These are phyloP conservation scores for Rhynchonycteris naso DNA, from an alignment of 2,797 vertebrate genomes.

Conservation along the genomic window DNA sequence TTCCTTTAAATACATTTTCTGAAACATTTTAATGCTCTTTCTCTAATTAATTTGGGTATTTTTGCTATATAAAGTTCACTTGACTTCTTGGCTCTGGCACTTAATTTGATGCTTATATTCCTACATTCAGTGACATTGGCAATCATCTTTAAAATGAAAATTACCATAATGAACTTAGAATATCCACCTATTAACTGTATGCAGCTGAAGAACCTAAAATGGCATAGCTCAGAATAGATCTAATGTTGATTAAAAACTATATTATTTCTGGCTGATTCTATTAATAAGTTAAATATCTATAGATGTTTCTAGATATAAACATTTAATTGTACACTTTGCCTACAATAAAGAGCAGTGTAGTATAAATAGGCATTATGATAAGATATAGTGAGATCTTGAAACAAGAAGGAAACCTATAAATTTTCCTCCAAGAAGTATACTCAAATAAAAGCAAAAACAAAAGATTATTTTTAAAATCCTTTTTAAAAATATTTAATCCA, in stretches of 20 bases:
- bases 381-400: not conserved
- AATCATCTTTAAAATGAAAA: conserved; percentile 7
- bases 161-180: conserved; percentile 12
- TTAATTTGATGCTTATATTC: conserved; percentile 34
- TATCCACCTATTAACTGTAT: not conserved
- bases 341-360: not conserved
- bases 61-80: conserved; percentile 3
- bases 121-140: not conserved
- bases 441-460: conserved; percentile 28
- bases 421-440: not conserved
- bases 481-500: not conserved
- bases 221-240: not conserved
- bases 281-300: not conserved
- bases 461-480: not conserved
- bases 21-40: conserved; percentile 43
- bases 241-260: not conserved
- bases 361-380: not conserved
- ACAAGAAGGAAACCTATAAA: not conserved
- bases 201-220: not conserved
- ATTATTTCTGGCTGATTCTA: not conserved
- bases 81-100: conserved; percentile 33
- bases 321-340: not conserved
- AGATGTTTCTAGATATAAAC: not conserved
- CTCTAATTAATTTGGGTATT: conserved; percentile 50
- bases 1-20: not conserved